Evolutionary conservation across 2,797 vertebrate genomes (phyloP).

Genomic region (Gymnothorax javanicus): DNA sequence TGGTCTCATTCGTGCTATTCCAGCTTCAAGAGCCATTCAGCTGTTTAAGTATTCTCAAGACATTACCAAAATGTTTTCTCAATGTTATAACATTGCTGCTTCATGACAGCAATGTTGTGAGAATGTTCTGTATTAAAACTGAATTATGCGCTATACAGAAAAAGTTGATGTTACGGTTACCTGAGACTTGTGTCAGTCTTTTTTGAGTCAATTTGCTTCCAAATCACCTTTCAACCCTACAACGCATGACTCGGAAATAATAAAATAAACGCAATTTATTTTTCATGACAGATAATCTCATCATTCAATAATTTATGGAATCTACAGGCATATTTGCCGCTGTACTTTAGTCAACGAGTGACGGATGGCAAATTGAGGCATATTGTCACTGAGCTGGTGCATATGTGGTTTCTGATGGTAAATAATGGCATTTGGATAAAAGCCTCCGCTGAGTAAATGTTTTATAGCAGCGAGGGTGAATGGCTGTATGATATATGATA

Average conservation of each 20-base stretch:
- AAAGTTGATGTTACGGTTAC: neutral
- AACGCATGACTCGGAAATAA: neutral
- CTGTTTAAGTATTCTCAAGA: neutral
- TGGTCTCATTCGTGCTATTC: neutral
- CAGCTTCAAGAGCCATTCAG: neutral
- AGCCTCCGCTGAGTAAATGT: no score
- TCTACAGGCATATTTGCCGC: conserved; percentile 50
- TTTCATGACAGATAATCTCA: neutral
- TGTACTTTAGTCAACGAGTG: conserved; percentile 47
- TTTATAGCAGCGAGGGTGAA: no score
- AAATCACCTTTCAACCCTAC: neutral
- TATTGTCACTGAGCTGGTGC: conserved; percentile 50
- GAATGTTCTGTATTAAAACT: no score
- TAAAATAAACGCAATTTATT: neutral
- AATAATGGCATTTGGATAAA: conserved; percentile 57
- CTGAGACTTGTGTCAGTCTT: neutral
- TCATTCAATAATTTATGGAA: neutral
- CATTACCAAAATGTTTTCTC: no score
- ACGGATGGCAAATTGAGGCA: conserved; percentile 58
- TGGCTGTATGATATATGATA: no score
- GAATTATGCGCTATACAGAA: no score
- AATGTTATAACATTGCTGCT: no score
- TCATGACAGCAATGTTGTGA: no score
- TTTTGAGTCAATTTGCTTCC: neutral
- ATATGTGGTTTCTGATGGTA: conserved; percentile 66